These are phyloP conservation scores for Brachymystax lenok DNA, from an alignment of 2,797 vertebrate genomes.

Conservation along the genomic window DNA sequence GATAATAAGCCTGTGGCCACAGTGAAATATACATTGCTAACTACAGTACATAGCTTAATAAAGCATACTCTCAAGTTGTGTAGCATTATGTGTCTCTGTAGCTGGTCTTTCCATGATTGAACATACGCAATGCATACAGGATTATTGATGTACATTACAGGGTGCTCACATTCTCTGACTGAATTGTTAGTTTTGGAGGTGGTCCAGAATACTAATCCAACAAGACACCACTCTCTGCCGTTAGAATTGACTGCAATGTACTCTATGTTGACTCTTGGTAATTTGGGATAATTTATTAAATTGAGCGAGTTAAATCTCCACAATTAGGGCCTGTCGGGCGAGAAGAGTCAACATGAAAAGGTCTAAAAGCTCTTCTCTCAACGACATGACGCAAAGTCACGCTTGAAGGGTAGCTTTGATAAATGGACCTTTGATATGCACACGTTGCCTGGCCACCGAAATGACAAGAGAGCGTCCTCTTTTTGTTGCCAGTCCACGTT, in stretches of 20 bases:
- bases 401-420: conserved; percentile 54
- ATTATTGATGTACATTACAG: conserved; percentile 69
- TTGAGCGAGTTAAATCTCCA: conserved; percentile 72
- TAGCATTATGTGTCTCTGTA: conserved; percentile 67
- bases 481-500: conserved; percentile 35
- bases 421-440: conserved; percentile 57
- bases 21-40: not conserved
- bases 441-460: conserved; percentile 52
- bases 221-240: conserved; percentile 64
- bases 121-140: conserved; percentile 66
- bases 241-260: conserved; percentile 60
- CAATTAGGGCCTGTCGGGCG: conserved; percentile 55
- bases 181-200: conserved; percentile 76
- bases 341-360: conserved; percentile 48
- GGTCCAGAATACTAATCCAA: conserved; percentile 67
- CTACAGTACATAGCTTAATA: not conserved
- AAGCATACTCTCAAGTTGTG: not conserved
- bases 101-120: conserved; percentile 62
- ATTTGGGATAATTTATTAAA: conserved; percentile 78
- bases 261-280: conserved; percentile 67
- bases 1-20: not conserved
- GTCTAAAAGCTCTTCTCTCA: conserved; percentile 46
- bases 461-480: conserved; percentile 35
- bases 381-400: conserved; percentile 31
- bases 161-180: conserved; percentile 67